Evolutionary conservation across 2,888 invertebrate genomes (phyloP).

Genomic region (Philereme vetulata): DNA sequence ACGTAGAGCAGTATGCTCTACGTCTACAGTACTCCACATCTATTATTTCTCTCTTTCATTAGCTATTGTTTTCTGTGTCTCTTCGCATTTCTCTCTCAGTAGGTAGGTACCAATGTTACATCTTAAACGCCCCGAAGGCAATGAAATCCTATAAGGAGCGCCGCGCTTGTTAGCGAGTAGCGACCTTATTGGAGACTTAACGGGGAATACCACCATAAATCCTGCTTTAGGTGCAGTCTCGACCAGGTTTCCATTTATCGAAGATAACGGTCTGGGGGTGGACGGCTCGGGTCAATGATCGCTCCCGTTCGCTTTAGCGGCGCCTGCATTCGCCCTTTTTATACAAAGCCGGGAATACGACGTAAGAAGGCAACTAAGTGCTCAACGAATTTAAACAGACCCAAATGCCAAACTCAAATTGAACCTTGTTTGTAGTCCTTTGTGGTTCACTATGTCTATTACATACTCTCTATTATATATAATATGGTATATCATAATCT

Average conservation of each 20-base stretch:
- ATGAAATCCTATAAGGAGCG: slow-evolving; percentile 19
- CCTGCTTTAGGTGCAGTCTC: slow-evolving; percentile 51
- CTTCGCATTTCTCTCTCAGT: too few relatives aligned
- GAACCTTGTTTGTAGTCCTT: too few relatives aligned
- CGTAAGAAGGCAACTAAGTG: slow-evolving; percentile 4
- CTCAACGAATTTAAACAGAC: background rate
- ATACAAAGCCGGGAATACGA: slow-evolving; percentile 17
- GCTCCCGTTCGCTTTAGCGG: slow-evolving; percentile 57
- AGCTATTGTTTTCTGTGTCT: too few relatives aligned
- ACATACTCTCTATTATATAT: too few relatives aligned
- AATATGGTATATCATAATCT: too few relatives aligned
- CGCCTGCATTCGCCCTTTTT: slow-evolving; percentile 38
- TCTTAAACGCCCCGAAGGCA: background rate
- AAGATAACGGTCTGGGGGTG: slow-evolving; percentile 77
- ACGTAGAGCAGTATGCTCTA: too few relatives aligned
- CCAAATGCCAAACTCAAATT: background rate
- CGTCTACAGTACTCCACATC: too few relatives aligned
- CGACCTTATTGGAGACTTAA: slow-evolving; percentile 29
- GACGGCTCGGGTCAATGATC: slow-evolving; percentile 66
- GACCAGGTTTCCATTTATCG: slow-evolving; percentile 75
- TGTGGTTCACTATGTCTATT: too few relatives aligned
- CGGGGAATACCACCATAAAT: slow-evolving; percentile 32
- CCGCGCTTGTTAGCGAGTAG: slow-evolving; percentile 25
- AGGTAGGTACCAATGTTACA: background rate
- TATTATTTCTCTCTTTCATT: too few relatives aligned